Conservation (phyloP, 1,140 invertebrate genomes). For the Ceratina australensis region DNA sequence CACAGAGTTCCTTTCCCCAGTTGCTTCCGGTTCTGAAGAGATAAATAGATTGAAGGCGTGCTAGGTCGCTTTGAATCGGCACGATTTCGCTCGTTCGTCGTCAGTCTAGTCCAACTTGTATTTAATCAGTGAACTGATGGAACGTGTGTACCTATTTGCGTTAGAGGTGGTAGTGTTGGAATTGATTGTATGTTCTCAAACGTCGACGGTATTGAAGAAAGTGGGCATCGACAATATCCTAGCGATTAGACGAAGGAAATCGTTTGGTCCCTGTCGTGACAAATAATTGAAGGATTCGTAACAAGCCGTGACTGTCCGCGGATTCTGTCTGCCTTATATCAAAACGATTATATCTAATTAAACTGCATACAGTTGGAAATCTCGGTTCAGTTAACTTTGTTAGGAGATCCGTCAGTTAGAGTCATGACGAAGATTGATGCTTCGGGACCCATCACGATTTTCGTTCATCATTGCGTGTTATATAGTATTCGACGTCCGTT, state of each 20-base stretch:
- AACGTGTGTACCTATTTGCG: conserved; percentile 15
- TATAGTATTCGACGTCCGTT: conserved; percentile 21
- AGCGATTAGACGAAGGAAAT: background rate
- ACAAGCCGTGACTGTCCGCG: no score
- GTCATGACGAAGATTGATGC: background rate
- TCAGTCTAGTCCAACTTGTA: conserved; percentile 48
- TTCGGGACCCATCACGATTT: background rate
- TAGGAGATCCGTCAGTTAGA: no score
- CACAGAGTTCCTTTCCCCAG: conserved; percentile 34
- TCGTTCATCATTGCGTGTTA: conserved; percentile 9
- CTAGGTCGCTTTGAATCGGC: conserved; percentile 9
- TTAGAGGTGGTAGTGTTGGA: background rate
- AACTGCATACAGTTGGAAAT: no score
- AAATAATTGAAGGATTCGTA: background rate
- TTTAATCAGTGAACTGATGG: conserved; percentile 18
- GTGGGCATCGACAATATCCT: background rate
- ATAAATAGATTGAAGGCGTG: background rate
- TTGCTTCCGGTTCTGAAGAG: conserved; percentile 24
- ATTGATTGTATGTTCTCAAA: background rate
- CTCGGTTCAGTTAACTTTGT: no score
- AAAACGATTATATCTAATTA: no score
- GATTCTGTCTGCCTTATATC: no score
- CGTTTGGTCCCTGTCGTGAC: background rate
- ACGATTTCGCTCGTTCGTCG: background rate
- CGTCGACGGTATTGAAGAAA: background rate